These are phyloP conservation scores for Corythornis madagascariensis DNA, from an alignment of 2,113 vertebrate species.

Conservation along the genomic window DNA sequence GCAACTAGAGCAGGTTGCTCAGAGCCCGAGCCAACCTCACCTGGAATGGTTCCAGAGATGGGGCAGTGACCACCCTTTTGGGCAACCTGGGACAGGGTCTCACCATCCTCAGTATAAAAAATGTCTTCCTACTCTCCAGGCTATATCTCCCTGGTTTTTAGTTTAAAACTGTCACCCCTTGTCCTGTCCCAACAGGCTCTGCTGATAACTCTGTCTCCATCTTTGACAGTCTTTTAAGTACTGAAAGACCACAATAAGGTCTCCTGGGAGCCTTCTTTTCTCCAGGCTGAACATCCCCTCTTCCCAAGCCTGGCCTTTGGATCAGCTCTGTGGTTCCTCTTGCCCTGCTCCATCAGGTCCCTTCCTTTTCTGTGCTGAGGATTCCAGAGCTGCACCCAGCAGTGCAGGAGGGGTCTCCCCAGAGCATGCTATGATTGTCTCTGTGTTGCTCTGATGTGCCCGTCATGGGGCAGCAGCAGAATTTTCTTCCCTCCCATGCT, in stretches of 20 bases:
- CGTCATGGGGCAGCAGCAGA: rapidly evolving
- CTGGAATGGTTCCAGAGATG: neutral
- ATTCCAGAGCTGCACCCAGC: neutral
- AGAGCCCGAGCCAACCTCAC: neutral
- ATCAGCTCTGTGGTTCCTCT: too few species aligned
- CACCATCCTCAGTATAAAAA: neutral
- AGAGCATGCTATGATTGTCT: neutral
- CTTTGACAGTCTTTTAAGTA: neutral
- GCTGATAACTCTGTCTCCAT: neutral
- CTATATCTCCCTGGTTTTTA: neutral
- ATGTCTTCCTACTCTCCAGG: neutral
- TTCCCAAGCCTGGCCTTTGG: neutral
- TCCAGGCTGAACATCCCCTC: neutral
- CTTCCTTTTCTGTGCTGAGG: too few species aligned
- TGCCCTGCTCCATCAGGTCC: too few species aligned
- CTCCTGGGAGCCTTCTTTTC: neutral
- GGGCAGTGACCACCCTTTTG: neutral
- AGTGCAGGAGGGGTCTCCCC: neutral
- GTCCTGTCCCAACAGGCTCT: neutral
- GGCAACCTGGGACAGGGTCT: neutral
- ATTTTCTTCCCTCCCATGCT: rapidly evolving
- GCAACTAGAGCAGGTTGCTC: neutral
- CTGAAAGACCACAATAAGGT: too few species aligned
- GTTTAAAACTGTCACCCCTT: neutral
- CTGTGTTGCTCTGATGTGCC: rapidly evolving